Conservation (phyloP, 2,113 vertebrate genomes). For the Tretioscincus oriximinensis region DNA sequence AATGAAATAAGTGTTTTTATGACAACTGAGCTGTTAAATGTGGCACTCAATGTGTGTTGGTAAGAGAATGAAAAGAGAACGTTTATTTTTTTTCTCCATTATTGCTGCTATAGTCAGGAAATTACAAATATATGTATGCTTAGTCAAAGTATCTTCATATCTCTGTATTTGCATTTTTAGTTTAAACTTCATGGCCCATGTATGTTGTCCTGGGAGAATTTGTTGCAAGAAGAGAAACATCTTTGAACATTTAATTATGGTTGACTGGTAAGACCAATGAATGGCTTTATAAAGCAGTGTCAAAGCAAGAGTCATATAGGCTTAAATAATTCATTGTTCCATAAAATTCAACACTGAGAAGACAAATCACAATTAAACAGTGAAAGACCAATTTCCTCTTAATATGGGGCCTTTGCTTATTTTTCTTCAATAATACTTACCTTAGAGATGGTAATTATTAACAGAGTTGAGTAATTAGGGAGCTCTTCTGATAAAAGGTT, state of each 20-base stretch:
- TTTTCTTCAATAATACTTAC: conserved; percentile 18
- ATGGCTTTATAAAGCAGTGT: conserved; percentile 49
- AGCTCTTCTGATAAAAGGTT: not conserved
- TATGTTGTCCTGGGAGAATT: conserved; percentile 57
- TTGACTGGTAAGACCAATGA: conserved; percentile 61
- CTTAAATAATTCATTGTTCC: conserved; percentile 29
- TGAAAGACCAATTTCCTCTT: conserved; percentile 31
- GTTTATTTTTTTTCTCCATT: not conserved
- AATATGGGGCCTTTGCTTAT: conserved; percentile 47
- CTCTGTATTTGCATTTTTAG: too few relatives aligned
- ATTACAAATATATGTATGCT: not conserved
- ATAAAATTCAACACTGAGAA: conserved; percentile 41
- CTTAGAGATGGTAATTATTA: not conserved
- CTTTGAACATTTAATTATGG: conserved; percentile 46
- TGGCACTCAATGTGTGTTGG: too few relatives aligned
- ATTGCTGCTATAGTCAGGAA: not conserved
- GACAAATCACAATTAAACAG: not conserved
- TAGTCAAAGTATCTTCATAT: not conserved
- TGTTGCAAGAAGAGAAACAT: conserved; percentile 55
- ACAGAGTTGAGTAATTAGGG: not conserved
- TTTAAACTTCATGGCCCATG: not conserved
- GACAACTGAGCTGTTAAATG: too few relatives aligned
- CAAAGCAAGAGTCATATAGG: conserved; percentile 44
- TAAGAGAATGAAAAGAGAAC: not conserved
- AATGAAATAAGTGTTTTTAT: too few relatives aligned